Conservation (phyloP, 2,113 vertebrate species). For the Hipposideros armiger region DNA sequence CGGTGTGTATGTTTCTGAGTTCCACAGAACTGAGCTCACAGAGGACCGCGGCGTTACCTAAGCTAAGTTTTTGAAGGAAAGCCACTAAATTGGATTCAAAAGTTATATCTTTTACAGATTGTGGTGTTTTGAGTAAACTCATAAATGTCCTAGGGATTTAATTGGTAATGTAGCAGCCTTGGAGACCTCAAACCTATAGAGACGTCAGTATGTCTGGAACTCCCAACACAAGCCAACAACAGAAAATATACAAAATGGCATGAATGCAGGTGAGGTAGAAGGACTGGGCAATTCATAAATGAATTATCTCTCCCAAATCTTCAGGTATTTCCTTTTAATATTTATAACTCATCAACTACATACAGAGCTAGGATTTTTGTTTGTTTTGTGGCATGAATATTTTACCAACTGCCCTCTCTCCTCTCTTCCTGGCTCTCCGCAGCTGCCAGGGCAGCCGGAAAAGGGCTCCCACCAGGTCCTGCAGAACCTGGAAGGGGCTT, state of each 20-base stretch:
- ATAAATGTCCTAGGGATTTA: constrained; percentile 23
- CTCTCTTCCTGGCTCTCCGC: not conserved
- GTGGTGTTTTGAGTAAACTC: constrained; percentile 19
- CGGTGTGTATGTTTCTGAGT: not conserved
- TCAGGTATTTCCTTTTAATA: not conserved
- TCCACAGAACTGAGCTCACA: not conserved
- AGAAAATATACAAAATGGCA: not conserved
- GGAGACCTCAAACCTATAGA: not conserved
- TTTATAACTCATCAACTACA: not conserved
- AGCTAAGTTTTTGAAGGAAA: not conserved
- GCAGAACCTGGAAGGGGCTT: not conserved
- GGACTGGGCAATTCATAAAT: not conserved
- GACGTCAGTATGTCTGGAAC: not conserved
- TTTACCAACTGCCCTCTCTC: not conserved
- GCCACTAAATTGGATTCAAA: not conserved
- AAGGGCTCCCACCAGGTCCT: not conserved
- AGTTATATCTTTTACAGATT: not conserved
- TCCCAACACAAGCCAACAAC: not conserved
- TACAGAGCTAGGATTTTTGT: not conserved
- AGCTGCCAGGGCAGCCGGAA: not conserved
- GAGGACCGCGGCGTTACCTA: not conserved
- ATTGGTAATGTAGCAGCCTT: not conserved
- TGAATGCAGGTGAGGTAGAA: not conserved
- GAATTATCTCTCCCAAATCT: not conserved
- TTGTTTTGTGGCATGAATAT: not conserved